These are phyloP conservation scores for Cantharis nigra DNA, from an alignment of 2,888 invertebrate species.

Conservation along the genomic window DNA sequence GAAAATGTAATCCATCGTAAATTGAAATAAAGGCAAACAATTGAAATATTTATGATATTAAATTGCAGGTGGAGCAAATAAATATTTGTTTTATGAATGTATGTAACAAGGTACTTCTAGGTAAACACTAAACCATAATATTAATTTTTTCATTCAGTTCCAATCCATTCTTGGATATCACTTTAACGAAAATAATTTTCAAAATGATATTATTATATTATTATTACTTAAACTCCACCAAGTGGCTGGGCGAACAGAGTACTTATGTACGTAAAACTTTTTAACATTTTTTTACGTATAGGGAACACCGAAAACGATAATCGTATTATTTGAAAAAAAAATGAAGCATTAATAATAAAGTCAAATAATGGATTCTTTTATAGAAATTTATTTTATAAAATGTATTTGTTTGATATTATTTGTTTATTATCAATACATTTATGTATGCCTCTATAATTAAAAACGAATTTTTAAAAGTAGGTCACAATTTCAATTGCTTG, in stretches of 20 bases:
- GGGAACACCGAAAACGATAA: background rate
- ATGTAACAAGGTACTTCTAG: slow-evolving; percentile 31
- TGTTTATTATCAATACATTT: background rate
- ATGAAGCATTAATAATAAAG: background rate
- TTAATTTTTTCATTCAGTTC: slow-evolving; percentile 13
- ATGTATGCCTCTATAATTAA: background rate
- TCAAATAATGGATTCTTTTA: background rate
- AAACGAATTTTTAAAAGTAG: background rate
- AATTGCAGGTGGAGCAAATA: slow-evolving; percentile 48
- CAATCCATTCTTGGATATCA: background rate
- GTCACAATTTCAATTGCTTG: background rate
- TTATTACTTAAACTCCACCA: background rate
- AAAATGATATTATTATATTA: background rate
- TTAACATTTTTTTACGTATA: background rate
- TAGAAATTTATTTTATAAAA: background rate
- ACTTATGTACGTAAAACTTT: background rate
- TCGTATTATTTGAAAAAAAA: slow-evolving; percentile 4
- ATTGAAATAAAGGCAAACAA: slow-evolving; percentile 44
- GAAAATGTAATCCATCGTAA: slow-evolving; percentile 38
- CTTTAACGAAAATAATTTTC: background rate
- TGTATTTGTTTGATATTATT: background rate
- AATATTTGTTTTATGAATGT: slow-evolving; percentile 39
- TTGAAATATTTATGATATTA: slow-evolving; percentile 47
- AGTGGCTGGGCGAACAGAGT: background rate
- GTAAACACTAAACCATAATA: slow-evolving; percentile 23